These are phyloP conservation scores for Grammomys dolichurus DNA, from an alignment of 2,113 vertebrate species.

Conservation along the genomic window DNA sequence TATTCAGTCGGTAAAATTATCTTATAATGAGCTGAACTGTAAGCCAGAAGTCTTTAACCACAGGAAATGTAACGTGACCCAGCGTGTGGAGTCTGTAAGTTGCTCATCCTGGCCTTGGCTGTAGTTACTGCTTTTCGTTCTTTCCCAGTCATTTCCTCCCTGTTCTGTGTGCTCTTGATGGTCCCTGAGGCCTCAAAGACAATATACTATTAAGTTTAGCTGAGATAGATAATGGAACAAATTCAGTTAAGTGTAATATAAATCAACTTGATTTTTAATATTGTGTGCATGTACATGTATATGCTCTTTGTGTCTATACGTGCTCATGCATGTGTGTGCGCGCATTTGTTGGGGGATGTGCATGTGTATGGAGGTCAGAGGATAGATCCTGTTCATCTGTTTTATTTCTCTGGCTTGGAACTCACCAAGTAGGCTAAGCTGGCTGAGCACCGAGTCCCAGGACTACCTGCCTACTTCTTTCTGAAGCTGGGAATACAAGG, in stretches of 20 bases:
- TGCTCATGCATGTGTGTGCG: not conserved
- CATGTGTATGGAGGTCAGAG: not conserved
- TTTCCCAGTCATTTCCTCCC: constrained; percentile 58
- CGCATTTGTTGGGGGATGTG: not conserved
- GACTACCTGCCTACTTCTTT: not conserved
- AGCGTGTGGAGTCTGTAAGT: constrained; percentile 59
- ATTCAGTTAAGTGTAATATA: not conserved
- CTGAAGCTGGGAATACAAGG: too few relatives aligned
- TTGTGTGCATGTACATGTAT: not conserved
- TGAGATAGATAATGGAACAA: not conserved
- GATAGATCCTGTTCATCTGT: not conserved
- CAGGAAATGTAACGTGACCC: constrained; percentile 62
- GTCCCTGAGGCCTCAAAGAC: constrained; percentile 16
- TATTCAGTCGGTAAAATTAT: constrained; percentile 64
- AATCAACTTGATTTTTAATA: not conserved
- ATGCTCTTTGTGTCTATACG: not conserved
- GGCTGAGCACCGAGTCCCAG: not conserved
- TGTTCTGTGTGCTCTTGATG: constrained; percentile 30
- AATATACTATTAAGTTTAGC: not conserved
- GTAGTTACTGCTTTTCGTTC: constrained; percentile 54
- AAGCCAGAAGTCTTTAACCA: constrained; percentile 74
- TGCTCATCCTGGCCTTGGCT: constrained; percentile 47
- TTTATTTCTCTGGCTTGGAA: not conserved
- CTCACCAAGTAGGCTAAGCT: not conserved
- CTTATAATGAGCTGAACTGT: constrained; percentile 64